Evolutionary conservation across 2,113 vertebrate species (phyloP).

Genomic region (Mus spicilegus): DNA sequence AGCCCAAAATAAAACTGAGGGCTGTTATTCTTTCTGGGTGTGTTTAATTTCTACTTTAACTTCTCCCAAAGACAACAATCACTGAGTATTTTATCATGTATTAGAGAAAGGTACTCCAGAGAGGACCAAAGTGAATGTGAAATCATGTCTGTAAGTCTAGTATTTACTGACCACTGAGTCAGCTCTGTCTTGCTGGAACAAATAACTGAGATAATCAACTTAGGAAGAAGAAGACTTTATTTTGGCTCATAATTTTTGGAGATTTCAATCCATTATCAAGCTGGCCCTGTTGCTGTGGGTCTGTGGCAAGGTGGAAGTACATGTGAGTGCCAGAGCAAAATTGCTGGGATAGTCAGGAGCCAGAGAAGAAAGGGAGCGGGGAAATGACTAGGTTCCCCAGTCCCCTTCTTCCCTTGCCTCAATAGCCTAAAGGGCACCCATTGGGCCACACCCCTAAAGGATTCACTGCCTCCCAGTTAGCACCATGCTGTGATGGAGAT

Average conservation of each 20-base stretch:
- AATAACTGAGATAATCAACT: not conserved
- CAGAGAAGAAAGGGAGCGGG: not conserved
- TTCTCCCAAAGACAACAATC: not conserved
- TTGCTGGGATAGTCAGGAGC: not conserved
- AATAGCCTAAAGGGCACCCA: not conserved
- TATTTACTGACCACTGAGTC: not conserved
- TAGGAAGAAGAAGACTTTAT: not conserved
- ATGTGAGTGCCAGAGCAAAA: not conserved
- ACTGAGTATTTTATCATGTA: not conserved
- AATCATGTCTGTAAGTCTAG: not conserved
- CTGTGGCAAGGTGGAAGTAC: not conserved
- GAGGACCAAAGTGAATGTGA: not conserved
- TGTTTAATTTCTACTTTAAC: constrained; percentile 11
- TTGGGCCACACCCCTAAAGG: not conserved
- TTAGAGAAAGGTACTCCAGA: not conserved
- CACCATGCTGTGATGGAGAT: not conserved
- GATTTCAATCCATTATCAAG: not conserved
- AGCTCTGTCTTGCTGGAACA: not conserved
- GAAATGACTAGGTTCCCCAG: not conserved
- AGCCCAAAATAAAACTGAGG: not conserved
- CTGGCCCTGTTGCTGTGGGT: not conserved
- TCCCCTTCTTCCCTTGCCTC: not conserved
- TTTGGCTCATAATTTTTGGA: not conserved
- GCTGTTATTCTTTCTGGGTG: not conserved
- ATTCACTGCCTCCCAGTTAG: not conserved